These are phyloP conservation scores for Holothuria leucospilota DNA, from an alignment of 53 echinoderm and acorn worm species.

Conservation along the genomic window DNA sequence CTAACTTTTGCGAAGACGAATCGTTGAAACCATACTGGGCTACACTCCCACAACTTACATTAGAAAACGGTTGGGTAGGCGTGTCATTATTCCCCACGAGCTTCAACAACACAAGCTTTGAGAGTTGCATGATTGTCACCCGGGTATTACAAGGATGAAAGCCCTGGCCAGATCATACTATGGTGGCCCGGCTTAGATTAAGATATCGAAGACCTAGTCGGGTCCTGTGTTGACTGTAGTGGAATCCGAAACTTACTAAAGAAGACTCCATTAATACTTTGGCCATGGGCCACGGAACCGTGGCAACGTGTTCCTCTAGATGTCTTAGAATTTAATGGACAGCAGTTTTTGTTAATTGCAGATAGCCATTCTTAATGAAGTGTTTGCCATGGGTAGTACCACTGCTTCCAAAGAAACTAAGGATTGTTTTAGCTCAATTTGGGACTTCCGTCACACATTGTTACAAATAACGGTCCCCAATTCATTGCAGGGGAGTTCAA, in stretches of 20 bases:
- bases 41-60: background rate
- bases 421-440: slow-evolving; percentile 44
- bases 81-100: slow-evolving; percentile 23
- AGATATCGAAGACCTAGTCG: too few species aligned
- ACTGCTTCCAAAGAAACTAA: slow-evolving; percentile 39
- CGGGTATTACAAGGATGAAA: too few species aligned
- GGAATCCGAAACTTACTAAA: too few species aligned
- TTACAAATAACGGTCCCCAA: background rate
- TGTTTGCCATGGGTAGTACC: slow-evolving; percentile 56
- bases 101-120: slow-evolving; percentile 21
- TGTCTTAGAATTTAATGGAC: slow-evolving; percentile 39
- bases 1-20: background rate
- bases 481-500: slow-evolving; percentile 1
- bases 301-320: slow-evolving; percentile 44
- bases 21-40: background rate
- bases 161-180: too few species aligned
- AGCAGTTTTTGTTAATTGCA: slow-evolving; percentile 30
- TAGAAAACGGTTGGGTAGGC: slow-evolving; percentile 31
- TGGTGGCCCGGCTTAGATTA: too few species aligned
- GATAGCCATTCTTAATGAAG: slow-evolving; percentile 72
- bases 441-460: slow-evolving; percentile 44
- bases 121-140: slow-evolving; percentile 2
- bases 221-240: too few species aligned
- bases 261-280: too few species aligned
- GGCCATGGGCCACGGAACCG: slow-evolving; percentile 11